phyloP scores from a whole-genome alignment of 2,888 invertebrate species.

The Drosophila ezoana region DNA sequence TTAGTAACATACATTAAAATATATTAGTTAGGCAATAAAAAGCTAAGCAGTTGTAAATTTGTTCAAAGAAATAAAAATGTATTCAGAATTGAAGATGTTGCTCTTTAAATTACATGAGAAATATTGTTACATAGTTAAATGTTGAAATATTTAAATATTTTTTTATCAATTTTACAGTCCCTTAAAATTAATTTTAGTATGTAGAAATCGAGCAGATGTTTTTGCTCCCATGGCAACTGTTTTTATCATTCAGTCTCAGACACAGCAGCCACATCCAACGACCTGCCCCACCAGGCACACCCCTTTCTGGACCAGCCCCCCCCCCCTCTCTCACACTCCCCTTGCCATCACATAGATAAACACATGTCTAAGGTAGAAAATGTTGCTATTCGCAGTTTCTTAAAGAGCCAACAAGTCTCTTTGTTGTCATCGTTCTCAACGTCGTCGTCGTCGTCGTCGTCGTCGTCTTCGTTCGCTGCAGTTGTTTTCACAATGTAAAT shows the following conservation, averaged over 20 bases:
- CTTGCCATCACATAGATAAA: neutral
- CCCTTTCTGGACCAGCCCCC: neutral
- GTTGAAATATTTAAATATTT: too few species aligned
- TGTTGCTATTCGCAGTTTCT: slow-evolving; percentile 34
- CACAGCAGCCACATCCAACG: neutral
- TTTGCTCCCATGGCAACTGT: slow-evolving; percentile 6
- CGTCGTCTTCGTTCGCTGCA: slow-evolving; percentile 41
- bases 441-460: slow-evolving; percentile 38
- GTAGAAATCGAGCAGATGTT: slow-evolving; percentile 3
- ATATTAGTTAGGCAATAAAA: too few species aligned
- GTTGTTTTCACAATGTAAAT: slow-evolving; percentile 83
- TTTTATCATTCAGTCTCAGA: neutral
- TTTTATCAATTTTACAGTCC: neutral
- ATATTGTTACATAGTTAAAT: too few species aligned
- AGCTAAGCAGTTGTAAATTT: too few species aligned
- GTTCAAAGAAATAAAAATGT: too few species aligned
- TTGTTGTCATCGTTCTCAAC: slow-evolving; percentile 10
- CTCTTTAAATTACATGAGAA: too few species aligned
- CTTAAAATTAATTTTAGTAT: neutral
- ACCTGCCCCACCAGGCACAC: slow-evolving; percentile 2
- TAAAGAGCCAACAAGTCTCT: slow-evolving; percentile 21
- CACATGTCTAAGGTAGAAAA: neutral
- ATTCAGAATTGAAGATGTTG: too few species aligned
- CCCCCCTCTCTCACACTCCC: too few species aligned
- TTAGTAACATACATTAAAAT: too few species aligned